phyloP scores from a whole-genome alignment of 2,113 vertebrate genomes.

The Sclerurus mexicanus region DNA sequence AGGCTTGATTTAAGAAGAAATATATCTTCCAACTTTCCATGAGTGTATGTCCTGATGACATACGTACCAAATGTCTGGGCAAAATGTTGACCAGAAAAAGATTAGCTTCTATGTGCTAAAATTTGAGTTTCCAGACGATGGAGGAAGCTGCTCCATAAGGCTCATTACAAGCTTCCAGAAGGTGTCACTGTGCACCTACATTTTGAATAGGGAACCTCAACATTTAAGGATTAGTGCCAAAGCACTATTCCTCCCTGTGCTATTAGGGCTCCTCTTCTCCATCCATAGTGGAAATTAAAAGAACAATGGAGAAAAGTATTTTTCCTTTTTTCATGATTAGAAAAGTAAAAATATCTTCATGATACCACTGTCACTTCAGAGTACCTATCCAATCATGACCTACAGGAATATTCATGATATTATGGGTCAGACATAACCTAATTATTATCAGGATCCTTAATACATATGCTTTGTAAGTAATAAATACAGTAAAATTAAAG shows the following conservation, averaged over 20 bases:
- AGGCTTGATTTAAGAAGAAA: neutral
- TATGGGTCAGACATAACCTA: neutral
- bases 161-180: slow-evolving; percentile 24
- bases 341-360: neutral
- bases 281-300: neutral
- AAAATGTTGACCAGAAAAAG: neutral
- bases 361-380: neutral
- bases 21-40: neutral
- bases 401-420: neutral
- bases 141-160: neutral
- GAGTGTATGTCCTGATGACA: fast-evolving
- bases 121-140: neutral
- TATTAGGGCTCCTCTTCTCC: neutral
- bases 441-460: neutral
- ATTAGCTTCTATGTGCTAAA: neutral
- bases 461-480: neutral
- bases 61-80: neutral
- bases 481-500: neutral
- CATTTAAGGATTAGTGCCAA: neutral
- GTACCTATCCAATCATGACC: neutral
- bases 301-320: neutral
- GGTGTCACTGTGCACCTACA: slow-evolving; percentile 57
- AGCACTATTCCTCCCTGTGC: neutral
- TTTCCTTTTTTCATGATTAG: neutral
- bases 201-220: neutral